These are phyloP conservation scores for Rhinichthys osculus DNA, from an alignment of 2,797 vertebrate genomes.

Conservation along the genomic window DNA sequence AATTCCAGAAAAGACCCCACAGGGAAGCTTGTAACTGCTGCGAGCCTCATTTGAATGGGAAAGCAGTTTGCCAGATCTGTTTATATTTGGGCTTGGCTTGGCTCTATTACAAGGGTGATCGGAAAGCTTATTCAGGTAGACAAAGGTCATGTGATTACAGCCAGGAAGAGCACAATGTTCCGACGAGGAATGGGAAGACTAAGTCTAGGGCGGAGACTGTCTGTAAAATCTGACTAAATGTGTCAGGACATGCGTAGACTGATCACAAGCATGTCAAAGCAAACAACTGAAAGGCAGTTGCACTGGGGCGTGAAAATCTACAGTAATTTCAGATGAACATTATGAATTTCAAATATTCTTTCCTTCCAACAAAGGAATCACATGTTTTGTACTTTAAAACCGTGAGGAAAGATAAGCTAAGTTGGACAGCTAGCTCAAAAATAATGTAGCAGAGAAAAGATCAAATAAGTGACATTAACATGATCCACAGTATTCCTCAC, in stretches of 20 bases:
- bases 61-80: neutral
- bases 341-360: neutral
- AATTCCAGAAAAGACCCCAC: neutral
- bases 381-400: neutral
- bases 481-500: constrained; percentile 73
- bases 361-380: neutral
- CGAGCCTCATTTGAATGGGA: neutral
- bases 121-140: constrained; percentile 30
- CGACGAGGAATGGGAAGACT: constrained; percentile 2
- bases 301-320: neutral
- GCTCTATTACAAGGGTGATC: neutral
- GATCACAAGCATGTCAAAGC: constrained; percentile 19
- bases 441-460: neutral
- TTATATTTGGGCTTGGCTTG: constrained; percentile 25
- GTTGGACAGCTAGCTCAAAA: neutral
- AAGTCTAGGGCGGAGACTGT: constrained; percentile 37
- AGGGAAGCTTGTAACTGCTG: constrained; percentile 15
- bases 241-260: constrained; percentile 17
- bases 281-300: constrained; percentile 16
- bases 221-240: constrained; percentile 16
- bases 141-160: constrained; percentile 45
- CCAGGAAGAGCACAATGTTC: constrained; percentile 14
- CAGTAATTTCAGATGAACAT: neutral
- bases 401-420: neutral
- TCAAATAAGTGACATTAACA: neutral